Base-by-base conservation (phyloP, 2,888 invertebrate genomes). In the Venusia cambrica region DNA sequence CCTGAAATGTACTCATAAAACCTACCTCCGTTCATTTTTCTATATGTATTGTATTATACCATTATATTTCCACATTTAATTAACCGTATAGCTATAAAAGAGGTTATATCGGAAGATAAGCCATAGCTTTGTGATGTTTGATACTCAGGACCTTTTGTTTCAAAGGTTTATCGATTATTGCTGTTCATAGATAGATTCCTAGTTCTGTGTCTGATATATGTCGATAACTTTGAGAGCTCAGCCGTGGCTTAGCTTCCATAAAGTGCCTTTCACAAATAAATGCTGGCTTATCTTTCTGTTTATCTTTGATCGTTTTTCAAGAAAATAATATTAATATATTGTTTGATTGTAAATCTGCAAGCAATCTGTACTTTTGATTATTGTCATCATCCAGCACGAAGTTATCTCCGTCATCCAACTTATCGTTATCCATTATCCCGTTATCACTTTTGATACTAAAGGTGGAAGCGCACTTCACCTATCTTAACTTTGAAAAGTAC, bases 81-180 rank as follows among this genome's bases (percentile, higher is more conserved):
- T 22, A 6, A 12, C 17, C 17, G 6, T 4, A 4, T 5, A 20
- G 11, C 2, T 10, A 7, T 5, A 4, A 5, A 16, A 6, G 4
- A 13, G 18, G 18, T 8, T 25, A 18, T 32, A 17, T 4, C 17
- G 32, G 18, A 4, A 14, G 24, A 32, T 32, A 32, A 18, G 22
- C 18, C 3, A 5, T 9, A 32, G 13, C 18, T 24, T 18, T 12
- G 5, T n/a, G 12, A 12, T 22, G 16, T 24, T 20, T 31, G 5
- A 22, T 31, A 24, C 8, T 9, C 7, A n/a, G 7, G 16, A 7
- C 18, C 9, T 8, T 14, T 31, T 6, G 13, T 25, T 33, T 10
- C 19, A 19, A n/a, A 19, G 19, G 19, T 25, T 25, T 33, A 18
- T 31, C 12, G 12, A 31, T 12, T 14, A n/a, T 2, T n/a, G 4